Evolutionary conservation across 2,797 vertebrate genomes (phyloP).

Genomic region (Numenius phaeopus): DNA sequence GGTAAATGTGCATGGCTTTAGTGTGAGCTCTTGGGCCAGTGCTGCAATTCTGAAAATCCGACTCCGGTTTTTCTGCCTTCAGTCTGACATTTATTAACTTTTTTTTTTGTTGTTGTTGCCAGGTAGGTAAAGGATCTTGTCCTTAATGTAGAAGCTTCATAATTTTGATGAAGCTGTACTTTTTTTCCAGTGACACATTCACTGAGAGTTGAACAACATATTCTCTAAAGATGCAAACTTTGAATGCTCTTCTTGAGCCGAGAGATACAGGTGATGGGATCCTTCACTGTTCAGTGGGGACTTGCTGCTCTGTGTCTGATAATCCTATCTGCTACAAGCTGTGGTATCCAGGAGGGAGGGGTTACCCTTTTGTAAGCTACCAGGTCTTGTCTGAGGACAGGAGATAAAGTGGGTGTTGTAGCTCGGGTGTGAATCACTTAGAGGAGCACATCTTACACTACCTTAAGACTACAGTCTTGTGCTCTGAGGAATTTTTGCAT

Average conservation of each 20-base stretch:
- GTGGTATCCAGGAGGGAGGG: background rate
- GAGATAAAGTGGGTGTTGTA: conserved; percentile 60
- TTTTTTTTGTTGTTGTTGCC: background rate
- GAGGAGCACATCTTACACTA: background rate
- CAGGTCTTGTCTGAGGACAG: background rate
- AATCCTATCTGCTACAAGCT: conserved; percentile 35
- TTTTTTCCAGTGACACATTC: background rate
- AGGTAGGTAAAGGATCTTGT: background rate
- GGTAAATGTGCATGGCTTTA: background rate
- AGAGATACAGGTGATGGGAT: background rate
- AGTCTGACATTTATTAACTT: background rate
- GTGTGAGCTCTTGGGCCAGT: background rate
- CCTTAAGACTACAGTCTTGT: background rate
- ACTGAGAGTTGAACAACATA: background rate
- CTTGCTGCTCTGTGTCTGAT: conserved; percentile 36
- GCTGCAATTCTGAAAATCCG: background rate
- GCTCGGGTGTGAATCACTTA: background rate
- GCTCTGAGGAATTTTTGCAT: background rate
- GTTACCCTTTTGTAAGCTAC: conserved; percentile 4
- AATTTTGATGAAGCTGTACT: background rate
- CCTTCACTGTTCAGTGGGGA: background rate
- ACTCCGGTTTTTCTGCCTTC: background rate
- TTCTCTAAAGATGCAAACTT: background rate
- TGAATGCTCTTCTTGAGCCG: background rate
- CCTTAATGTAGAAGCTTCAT: background rate